Base-by-base conservation (phyloP, 1,140 invertebrate species). In the Cydia strobilella region DNA sequence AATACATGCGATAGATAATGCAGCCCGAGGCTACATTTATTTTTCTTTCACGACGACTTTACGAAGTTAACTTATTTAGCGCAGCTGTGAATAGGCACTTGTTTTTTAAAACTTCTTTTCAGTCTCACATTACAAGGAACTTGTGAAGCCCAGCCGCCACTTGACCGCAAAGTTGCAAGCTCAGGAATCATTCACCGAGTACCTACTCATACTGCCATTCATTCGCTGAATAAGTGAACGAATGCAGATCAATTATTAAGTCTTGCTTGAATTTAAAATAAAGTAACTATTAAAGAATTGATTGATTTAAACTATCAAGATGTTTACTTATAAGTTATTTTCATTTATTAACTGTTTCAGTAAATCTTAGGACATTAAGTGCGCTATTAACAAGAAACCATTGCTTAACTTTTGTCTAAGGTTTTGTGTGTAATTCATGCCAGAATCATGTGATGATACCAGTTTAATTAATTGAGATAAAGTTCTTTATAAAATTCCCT, bases 151-250 rank as follows among this genome's bases (percentile, higher is more conserved):
- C 45, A 15, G 45, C 48, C 54, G 20, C 54, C 54, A 59, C 54
- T 59, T 59, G 54, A 59, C 54, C 54, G 54, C 54, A 59, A 59
- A 59, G 54, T 59, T 59, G 54, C 54, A 23, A 23, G 54, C 54
- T 59, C 54, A 59, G 54, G n/a, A 59, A 59, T 59, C 54, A 59
- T 59, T 59, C 54, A 20, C 20, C 12, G n/a, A 59, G 54, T 54
- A 54, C 51, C 54, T n/a, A n/a, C n/a, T n/a, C n/a, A n/a, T n/a
- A n/a, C n/a, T n/a, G 20, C 54, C 20, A 59, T 59, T 59, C 54
- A 59, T 59, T 59, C 54, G 10, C 54, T 59, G 54, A 59, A 59
- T 59, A 20, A 59, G 54, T 59, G 54, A 59, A 23, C 54, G 54
- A 59, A 59, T 59, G 54, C 3, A 59, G 54, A 59, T 59, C 54